phyloP scores from a whole-genome alignment of 2,113 vertebrate genomes.

The Platichthys stellatus region DNA sequence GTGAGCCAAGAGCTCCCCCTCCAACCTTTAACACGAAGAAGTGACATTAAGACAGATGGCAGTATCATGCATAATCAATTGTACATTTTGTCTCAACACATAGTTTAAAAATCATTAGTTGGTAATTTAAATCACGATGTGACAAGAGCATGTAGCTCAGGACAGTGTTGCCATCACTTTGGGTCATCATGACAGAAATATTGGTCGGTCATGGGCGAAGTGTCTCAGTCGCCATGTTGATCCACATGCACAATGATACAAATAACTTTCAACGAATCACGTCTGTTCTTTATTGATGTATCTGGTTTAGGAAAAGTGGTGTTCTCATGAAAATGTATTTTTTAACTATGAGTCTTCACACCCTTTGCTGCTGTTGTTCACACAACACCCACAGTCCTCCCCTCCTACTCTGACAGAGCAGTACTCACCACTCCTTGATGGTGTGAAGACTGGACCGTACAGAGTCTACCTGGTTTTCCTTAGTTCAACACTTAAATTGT shows the following conservation, averaged over 20 bases:
- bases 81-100: slow-evolving; percentile 37
- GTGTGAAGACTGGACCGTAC: slow-evolving; percentile 40
- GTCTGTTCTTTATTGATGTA: slow-evolving; percentile 19
- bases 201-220: slow-evolving; percentile 15
- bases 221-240: neutral
- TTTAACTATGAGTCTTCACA: slow-evolving; percentile 50
- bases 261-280: slow-evolving; percentile 1
- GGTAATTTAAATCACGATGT: slow-evolving; percentile 45
- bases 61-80: slow-evolving; percentile 37
- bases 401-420: slow-evolving; percentile 39
- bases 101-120: slow-evolving; percentile 55
- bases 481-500: neutral
- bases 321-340: slow-evolving; percentile 34
- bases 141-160: slow-evolving; percentile 31
- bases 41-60: slow-evolving; percentile 60
- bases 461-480: slow-evolving; percentile 25
- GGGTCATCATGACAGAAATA: slow-evolving; percentile 22
- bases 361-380: slow-evolving; percentile 53
- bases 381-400: slow-evolving; percentile 63
- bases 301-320: slow-evolving; percentile 22
- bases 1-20: slow-evolving; percentile 27
- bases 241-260: neutral
- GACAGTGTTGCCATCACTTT: slow-evolving; percentile 24
- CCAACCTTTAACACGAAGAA: slow-evolving; percentile 23
- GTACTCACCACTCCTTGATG: slow-evolving; percentile 47